Percentiles rank a stretch among this genome's conserved stretches.
Conservation (phyloP, 2,888 invertebrate genomes). For the Encarsia formosa region DNA sequence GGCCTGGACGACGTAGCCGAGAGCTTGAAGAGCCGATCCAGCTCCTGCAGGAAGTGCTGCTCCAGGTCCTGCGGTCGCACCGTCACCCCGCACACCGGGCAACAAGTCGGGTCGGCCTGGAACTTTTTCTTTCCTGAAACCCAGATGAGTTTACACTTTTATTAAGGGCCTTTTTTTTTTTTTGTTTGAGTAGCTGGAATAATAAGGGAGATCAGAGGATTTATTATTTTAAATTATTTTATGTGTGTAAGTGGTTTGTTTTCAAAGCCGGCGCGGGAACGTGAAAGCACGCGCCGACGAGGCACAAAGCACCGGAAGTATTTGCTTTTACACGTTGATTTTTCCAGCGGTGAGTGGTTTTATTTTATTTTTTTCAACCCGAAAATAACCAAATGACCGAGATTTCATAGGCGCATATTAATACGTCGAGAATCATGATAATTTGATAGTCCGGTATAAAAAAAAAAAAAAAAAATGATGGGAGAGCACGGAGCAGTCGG, state of each 20-base stretch:
- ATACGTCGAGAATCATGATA: no score
- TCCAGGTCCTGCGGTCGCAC: slow-evolving; percentile 80
- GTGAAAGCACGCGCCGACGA: no score
- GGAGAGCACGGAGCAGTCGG: not conserved
- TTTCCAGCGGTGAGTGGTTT: slow-evolving; percentile 23
- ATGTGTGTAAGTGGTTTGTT: no score
- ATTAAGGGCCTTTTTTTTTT: not conserved
- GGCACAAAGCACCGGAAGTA: no score
- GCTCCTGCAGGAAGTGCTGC: slow-evolving; percentile 74
- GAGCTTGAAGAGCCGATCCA: slow-evolving; percentile 66
- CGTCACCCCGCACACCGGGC: slow-evolving; percentile 86
- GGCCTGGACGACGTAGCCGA: slow-evolving; percentile 46
- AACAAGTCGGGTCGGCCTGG: slow-evolving; percentile 65
- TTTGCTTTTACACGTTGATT: slow-evolving; percentile 18
- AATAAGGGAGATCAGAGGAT: no score
- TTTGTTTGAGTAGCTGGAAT: not conserved
- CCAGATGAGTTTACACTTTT: not conserved
- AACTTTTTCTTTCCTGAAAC: slow-evolving; percentile 49
- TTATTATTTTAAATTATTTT: no score
- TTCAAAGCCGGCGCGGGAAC: no score
- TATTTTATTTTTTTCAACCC: no score
- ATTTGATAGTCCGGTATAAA: no score
- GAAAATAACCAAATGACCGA: no score
- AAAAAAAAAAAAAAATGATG: no score
- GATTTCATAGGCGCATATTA: no score